A percentile compares a stretch with the other conserved stretches of the same genome.
phyloP scores from a whole-genome alignment of 2,888 invertebrate species.

The Drosophila anomalipes region DNA sequence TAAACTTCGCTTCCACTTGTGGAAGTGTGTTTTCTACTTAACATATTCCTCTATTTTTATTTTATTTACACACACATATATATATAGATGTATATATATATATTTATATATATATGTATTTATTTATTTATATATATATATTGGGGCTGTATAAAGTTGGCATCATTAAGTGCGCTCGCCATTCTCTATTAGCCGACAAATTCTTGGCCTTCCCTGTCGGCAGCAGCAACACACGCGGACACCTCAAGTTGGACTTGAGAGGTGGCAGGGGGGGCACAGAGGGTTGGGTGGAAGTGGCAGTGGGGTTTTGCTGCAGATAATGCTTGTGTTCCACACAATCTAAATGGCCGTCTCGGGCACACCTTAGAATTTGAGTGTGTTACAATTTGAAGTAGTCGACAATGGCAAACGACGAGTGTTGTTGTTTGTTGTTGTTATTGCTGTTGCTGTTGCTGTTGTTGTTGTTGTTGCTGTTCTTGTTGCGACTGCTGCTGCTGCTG shows the following conservation, averaged over 20 bases:
- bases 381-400: constrained; percentile 81
- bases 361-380: constrained; percentile 80
- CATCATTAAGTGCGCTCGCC: constrained; percentile 80
- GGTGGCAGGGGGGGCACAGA: not conserved
- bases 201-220: constrained; percentile 81
- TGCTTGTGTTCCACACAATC: constrained; percentile 80
- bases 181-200: constrained; percentile 81
- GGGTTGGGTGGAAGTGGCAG: not conserved
- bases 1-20: constrained; percentile 1
- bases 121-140: constrained; percentile 31
- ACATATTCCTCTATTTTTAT: constrained; percentile 4
- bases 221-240: constrained; percentile 59
- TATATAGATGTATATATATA: constrained; percentile 26
- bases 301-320: constrained; percentile 61
- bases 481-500: constrained; percentile 28
- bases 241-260: constrained; percentile 30
- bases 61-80: constrained; percentile 22
- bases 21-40: constrained; percentile 1
- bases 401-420: constrained; percentile 66
- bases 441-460: constrained; percentile 36
- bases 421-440: constrained; percentile 16
- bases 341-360: constrained; percentile 79
- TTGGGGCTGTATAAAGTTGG: constrained; percentile 70
- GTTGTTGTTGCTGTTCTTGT: constrained; percentile 34
- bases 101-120: constrained; percentile 17